Evolutionary conservation across 2,113 vertebrate genomes (phyloP), one percentile per base, ranked within the genome.

Genomic region (Triplophysa rosa): DNA sequence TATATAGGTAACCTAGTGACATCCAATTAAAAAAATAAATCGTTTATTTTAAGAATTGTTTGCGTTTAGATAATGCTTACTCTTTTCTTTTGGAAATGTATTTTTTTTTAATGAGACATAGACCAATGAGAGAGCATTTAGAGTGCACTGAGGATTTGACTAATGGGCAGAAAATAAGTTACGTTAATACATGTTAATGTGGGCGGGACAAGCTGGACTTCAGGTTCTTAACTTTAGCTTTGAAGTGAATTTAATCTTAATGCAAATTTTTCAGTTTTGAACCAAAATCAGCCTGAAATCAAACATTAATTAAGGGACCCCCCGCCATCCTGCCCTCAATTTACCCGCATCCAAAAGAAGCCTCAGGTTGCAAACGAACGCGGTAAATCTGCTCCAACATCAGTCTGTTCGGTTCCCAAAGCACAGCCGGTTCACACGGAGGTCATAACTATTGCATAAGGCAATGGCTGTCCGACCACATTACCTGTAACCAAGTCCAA

Each of bases 371-470:
- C 8, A 74, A 74, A 19, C 14, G 23, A 77, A 65, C 62, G 52
- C 47, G 17, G 29, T 37, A 12, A 52, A 33, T 64, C 61, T 52
- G 73, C 45, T 54, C 52, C 24, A 49, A 19, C 9, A 17, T 37
- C 26, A 23, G 12, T 74, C 24, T 40, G 45, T 63, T 47, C 37
- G 26, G 58, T 59, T 72, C 58, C 33, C 42, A 59, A 21, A 42
- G 54, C 69, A 10, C 17, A 24, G 70, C 54, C 70, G 58, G 72
- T 74, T 74, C 72, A 74, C 72, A 26, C 19, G 11, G 72, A 47
- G 72, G 72, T 74, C 72, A 74, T n/a, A 42, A 77, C 23, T 45
- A 33, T 49, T 77, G 74, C 74, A 54, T 52, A 65, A 77, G 74
- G 21, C 72, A 29, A 74, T 47, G 72, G 26, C 62, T 65, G 59